phyloP scores from a whole-genome alignment of 2,113 vertebrate species.

The Origma solitaria region DNA sequence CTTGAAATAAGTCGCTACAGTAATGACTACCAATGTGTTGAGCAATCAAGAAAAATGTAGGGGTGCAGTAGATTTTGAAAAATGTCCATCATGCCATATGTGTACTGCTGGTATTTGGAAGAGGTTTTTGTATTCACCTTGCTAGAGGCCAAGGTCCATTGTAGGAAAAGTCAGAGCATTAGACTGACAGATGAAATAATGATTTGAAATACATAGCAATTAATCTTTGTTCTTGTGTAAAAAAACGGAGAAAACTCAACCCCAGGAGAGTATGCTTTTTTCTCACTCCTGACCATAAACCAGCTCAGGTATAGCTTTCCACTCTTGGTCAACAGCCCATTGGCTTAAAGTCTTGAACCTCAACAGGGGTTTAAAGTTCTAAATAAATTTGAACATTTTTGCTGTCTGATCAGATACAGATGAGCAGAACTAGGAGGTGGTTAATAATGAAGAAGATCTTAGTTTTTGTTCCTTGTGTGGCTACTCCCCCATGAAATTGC shows the following conservation, averaged over 20 bases:
- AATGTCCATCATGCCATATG: not conserved
- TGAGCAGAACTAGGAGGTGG: not conserved
- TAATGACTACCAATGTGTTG: conserved; percentile 45
- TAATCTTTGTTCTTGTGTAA: conserved; percentile 5
- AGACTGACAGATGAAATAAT: not conserved
- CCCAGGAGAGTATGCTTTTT: not conserved
- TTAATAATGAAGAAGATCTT: not conserved
- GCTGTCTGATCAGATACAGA: not conserved
- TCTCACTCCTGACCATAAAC: not conserved
- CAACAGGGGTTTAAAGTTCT: not conserved
- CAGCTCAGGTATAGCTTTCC: not conserved
- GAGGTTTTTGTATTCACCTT: not conserved
- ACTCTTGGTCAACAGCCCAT: not conserved
- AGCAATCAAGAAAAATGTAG: conserved; percentile 46
- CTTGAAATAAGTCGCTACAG: conserved; percentile 37
- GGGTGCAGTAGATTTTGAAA: conserved; percentile 12
- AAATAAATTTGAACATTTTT: not conserved
- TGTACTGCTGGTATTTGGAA: not conserved
- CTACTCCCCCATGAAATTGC: conserved; percentile 31
- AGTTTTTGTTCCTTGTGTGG: not conserved
- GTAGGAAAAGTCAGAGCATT: not conserved
- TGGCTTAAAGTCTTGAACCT: conserved; percentile 6
- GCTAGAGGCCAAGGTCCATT: conserved; percentile 12
- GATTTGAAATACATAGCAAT: not conserved
- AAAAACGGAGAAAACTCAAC: not conserved